Evolutionary conservation across 2,888 invertebrate genomes (phyloP).

Genomic region (Priocnemis perturbator): DNA sequence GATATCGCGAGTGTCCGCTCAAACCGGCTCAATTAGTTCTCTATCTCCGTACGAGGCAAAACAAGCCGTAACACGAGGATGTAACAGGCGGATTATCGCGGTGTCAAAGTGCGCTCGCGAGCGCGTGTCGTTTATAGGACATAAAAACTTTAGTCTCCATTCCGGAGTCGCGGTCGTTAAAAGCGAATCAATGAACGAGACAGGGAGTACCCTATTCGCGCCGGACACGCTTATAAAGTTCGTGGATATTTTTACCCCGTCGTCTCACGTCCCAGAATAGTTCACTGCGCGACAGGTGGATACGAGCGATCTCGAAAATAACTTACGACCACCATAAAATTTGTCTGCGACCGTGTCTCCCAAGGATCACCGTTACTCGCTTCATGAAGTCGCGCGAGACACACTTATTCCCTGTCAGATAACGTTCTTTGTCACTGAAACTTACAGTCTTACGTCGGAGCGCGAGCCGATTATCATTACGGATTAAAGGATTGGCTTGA

Average conservation of each 20-base stretch:
- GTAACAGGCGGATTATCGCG: not conserved
- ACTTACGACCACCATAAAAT: slow-evolving; percentile 33
- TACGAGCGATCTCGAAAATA: slow-evolving; percentile 43
- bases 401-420: too few relatives aligned
- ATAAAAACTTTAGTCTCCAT: slow-evolving; percentile 10
- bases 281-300: slow-evolving; percentile 42
- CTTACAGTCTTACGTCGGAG: too few relatives aligned
- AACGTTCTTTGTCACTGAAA: too few relatives aligned
- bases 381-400: too few relatives aligned
- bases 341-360: not conserved
- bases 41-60: too few relatives aligned
- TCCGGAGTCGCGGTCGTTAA: slow-evolving; percentile 23
- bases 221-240: slow-evolving; percentile 24
- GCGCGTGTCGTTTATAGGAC: slow-evolving; percentile 16
- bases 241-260: slow-evolving; percentile 35
- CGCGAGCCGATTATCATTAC: too few relatives aligned
- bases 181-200: slow-evolving; percentile 39
- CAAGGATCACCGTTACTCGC: too few relatives aligned
- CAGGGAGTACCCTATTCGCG: slow-evolving; percentile 23
- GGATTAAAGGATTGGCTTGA: too few relatives aligned
- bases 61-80: too few relatives aligned
- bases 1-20: too few relatives aligned
- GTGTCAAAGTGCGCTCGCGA: not conserved
- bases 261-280: slow-evolving; percentile 11
- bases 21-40: too few relatives aligned